Percentiles rank a stretch among this genome's conserved stretches.
Conservation (phyloP, 1,140 invertebrate genomes). For the Diabrotica undecimpunctata region DNA sequence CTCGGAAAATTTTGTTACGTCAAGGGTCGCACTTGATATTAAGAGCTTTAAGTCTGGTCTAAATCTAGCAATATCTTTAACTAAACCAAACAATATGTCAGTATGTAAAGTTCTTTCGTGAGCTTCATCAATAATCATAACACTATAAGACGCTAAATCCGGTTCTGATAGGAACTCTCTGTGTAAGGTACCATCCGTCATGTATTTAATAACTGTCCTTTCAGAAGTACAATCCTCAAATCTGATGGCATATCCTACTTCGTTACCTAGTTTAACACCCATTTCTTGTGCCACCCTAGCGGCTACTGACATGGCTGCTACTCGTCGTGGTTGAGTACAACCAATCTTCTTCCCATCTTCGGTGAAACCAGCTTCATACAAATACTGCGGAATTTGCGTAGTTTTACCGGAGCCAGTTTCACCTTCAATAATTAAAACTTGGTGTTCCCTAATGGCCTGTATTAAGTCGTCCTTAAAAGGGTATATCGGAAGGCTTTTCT, state of each 20-base stretch:
- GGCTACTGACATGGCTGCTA: constrained; percentile 99
- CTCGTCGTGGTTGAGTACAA: constrained; percentile 94
- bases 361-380: constrained; percentile 88
- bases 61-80: constrained; percentile 97
- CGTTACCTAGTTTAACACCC: constrained; percentile 96
- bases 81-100: constrained; percentile 96
- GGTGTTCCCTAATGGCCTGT: constrained; percentile 82
- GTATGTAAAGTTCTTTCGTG: constrained; percentile 98
- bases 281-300: constrained; percentile 99
- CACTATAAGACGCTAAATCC: constrained; percentile 90
- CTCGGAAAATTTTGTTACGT: constrained; percentile 96
- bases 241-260: constrained; percentile 98
- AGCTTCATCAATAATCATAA: constrained; percentile 99
- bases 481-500: constrained; percentile 91
- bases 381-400: constrained; percentile 97
- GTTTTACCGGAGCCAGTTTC: constrained; percentile 98
- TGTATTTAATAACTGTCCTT: constrained; percentile 97
- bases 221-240: constrained; percentile 99
- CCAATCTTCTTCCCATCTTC: constrained; percentile 78
- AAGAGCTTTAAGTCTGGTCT: constrained; percentile 91
- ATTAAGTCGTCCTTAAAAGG: constrained; percentile 88
- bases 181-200: constrained; percentile 98
- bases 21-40: constrained; percentile 96
- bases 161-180: constrained; percentile 97
- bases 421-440: constrained; percentile 92